Conservation (phyloP, 2,113 vertebrate species). For the Poeciliopsis occidentalis region DNA sequence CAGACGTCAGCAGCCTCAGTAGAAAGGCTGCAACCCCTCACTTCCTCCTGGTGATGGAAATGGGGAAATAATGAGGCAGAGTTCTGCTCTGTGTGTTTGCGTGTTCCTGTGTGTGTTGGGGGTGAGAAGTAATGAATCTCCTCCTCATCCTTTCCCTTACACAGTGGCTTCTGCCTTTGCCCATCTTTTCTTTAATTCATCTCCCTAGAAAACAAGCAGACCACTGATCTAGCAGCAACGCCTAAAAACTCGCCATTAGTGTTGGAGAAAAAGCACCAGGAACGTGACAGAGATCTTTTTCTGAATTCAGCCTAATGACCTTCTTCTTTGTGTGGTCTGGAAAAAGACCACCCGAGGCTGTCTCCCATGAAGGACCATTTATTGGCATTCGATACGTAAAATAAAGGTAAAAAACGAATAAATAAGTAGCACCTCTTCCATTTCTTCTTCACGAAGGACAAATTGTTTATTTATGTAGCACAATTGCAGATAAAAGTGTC, state of each 20-base stretch:
- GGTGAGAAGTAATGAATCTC: conserved; percentile 63
- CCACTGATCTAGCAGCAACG: conserved; percentile 46
- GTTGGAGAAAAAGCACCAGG: conserved; percentile 34
- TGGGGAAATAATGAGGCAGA: conserved; percentile 72
- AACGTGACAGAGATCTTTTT: conserved; percentile 46
- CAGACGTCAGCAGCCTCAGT: conserved; percentile 52
- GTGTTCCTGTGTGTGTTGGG: conserved; percentile 11
- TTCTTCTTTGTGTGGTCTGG: conserved; percentile 13
- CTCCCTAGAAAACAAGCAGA: conserved; percentile 69
- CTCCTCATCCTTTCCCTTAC: conserved; percentile 66
- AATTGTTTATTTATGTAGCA: neutral
- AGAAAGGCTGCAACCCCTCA: conserved; percentile 50
- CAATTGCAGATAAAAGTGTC: neutral
- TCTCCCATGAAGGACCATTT: neutral
- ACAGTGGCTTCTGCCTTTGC: conserved; percentile 70
- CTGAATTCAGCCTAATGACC: conserved; percentile 39
- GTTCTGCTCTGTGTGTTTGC: conserved; percentile 34
- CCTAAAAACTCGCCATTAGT: conserved; percentile 36
- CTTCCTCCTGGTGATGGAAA: conserved; percentile 60
- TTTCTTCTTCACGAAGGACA: neutral
- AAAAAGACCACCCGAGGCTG: conserved; percentile 2
- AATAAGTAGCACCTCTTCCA: neutral
- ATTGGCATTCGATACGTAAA: neutral
- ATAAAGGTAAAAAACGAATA: no score
- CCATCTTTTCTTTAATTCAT: conserved; percentile 63